A percentile compares a stretch with the other conserved stretches of the same genome.
Evolutionary conservation across 2,888 invertebrate genomes (phyloP).

Genomic region (Pandemis heparana): DNA sequence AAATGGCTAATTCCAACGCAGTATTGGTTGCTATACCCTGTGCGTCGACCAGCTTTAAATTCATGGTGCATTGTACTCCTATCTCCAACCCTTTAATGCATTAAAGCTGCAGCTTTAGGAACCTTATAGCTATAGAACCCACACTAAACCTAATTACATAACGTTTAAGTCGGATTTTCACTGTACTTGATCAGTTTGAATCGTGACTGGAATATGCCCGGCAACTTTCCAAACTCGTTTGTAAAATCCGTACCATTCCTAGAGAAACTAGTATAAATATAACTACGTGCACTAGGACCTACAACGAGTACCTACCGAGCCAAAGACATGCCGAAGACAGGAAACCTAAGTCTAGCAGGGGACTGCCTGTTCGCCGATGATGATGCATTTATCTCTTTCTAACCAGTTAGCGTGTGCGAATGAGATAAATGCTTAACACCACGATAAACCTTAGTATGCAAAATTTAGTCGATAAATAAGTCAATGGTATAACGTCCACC

Average conservation of each 20-base stretch:
- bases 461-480: not conserved
- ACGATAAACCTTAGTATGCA: not conserved
- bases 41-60: slow-evolving; percentile 10
- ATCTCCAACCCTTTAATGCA: slow-evolving; percentile 27
- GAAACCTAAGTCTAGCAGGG: too few species aligned
- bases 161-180: slow-evolving; percentile 24
- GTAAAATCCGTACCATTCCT: slow-evolving; percentile 67
- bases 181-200: slow-evolving; percentile 43
- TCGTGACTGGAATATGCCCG: slow-evolving; percentile 61
- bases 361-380: too few species aligned
- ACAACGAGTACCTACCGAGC: not conserved
- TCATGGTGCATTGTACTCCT: slow-evolving; percentile 36
- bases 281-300: slow-evolving; percentile 10
- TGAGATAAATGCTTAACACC: not conserved
- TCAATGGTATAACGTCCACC: not conserved
- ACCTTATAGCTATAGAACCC: slow-evolving; percentile 5
- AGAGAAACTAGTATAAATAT: slow-evolving; percentile 54
- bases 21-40: not conserved
- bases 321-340: not conserved
- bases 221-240: slow-evolving; percentile 79
- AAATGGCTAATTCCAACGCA: not conserved
- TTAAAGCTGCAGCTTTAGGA: slow-evolving; percentile 21
- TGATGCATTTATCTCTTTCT: not conserved
- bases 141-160: slow-evolving; percentile 19
- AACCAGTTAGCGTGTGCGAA: not conserved